Percentiles rank a stretch among this genome's conserved stretches.
Evolutionary conservation across 2,113 vertebrate species (phyloP).

Genomic region (Campylomormyrus numenius): DNA sequence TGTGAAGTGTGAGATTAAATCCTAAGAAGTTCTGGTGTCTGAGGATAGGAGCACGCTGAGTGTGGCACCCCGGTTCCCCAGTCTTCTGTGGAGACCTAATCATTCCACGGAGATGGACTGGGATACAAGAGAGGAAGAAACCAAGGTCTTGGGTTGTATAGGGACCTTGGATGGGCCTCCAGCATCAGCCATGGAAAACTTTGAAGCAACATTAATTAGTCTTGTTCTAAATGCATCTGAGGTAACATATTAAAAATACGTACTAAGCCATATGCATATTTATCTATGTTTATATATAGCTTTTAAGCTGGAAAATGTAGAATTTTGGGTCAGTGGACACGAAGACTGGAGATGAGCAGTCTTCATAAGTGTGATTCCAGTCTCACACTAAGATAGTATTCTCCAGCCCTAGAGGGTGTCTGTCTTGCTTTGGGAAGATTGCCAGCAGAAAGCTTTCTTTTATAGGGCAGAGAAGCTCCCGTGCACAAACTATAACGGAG

Average conservation of each 20-base stretch:
- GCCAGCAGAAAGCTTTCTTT: conserved; percentile 10
- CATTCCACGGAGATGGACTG: not conserved
- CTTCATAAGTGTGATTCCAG: not conserved
- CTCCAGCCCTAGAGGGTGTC: not conserved
- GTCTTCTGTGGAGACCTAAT: not conserved
- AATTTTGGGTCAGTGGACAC: not conserved
- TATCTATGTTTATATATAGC: not conserved
- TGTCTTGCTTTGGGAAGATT: not conserved
- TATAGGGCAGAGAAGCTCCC: not conserved
- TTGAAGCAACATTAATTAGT: not conserved
- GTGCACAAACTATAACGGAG: not conserved
- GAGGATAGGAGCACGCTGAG: not conserved
- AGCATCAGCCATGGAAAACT: not conserved
- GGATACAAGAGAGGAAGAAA: not conserved
- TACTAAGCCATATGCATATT: not conserved
- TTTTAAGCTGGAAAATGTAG: not conserved
- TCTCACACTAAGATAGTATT: not conserved
- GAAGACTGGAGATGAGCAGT: not conserved
- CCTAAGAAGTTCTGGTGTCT: not conserved
- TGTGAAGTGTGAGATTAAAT: not conserved
- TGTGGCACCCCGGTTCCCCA: not conserved
- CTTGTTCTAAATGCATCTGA: not conserved
- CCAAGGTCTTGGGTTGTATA: not conserved
- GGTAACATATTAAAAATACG: not conserved
- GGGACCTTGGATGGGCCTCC: not conserved